A percentile compares a stretch with the other conserved stretches of the same genome.
phyloP scores from a whole-genome alignment of 2,888 invertebrate species.

The Cephus sareptanus region DNA sequence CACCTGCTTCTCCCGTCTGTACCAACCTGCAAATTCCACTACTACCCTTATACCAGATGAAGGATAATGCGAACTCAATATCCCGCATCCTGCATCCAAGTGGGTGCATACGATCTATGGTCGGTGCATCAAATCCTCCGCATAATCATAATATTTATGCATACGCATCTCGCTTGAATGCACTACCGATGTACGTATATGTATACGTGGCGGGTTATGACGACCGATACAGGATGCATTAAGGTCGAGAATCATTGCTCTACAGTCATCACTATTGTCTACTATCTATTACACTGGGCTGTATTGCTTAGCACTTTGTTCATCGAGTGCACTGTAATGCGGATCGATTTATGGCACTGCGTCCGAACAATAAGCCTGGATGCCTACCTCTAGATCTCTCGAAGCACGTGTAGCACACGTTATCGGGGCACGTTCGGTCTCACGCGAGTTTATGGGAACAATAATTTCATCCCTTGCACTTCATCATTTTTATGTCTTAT shows the following conservation, averaged over 20 bases:
- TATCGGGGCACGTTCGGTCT: not conserved
- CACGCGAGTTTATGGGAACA: not conserved
- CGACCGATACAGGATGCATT: slow-evolving; percentile 33
- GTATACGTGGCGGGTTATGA: slow-evolving; percentile 19
- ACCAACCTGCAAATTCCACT: not conserved
- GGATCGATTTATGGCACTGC: not conserved
- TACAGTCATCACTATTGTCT: not conserved
- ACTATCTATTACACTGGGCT: not conserved
- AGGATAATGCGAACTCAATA: slow-evolving; percentile 55
- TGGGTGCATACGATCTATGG: slow-evolving; percentile 31
- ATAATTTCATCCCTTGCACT: not conserved
- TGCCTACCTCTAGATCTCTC: not conserved
- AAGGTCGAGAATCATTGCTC: slow-evolving; percentile 36
- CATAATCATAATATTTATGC: slow-evolving; percentile 45
- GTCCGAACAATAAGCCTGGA: not conserved
- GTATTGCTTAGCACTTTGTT: not conserved
- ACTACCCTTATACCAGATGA: slow-evolving; percentile 9
- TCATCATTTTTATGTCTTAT: not conserved
- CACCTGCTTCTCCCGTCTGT: no score
- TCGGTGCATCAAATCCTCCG: slow-evolving; percentile 46
- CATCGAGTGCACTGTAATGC: not conserved
- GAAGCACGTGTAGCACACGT: not conserved
- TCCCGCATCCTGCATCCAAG: slow-evolving; percentile 24
- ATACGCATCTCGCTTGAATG: slow-evolving; percentile 50
- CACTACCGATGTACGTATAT: slow-evolving; percentile 35